Percentiles rank a stretch among this genome's conserved stretches.
Evolutionary conservation across 2,113 vertebrate genomes (phyloP).

Genomic region (Redunca redunca): DNA sequence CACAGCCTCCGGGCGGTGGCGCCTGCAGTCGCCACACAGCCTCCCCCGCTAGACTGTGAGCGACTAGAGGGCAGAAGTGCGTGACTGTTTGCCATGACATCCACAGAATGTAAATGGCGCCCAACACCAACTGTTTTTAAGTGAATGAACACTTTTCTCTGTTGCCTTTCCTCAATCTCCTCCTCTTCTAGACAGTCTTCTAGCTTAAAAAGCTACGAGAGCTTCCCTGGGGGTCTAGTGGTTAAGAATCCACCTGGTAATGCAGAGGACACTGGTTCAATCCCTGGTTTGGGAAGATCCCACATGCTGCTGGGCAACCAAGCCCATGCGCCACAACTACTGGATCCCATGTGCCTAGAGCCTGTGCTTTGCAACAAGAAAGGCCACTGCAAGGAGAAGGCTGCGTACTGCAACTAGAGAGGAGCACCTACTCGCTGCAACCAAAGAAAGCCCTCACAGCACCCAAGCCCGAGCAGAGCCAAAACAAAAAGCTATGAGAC

Average conservation of each 20-base stretch:
- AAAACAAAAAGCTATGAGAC: background rate
- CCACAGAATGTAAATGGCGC: background rate
- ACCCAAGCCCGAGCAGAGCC: background rate
- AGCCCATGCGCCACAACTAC: background rate
- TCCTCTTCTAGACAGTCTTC: background rate
- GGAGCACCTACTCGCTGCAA: background rate
- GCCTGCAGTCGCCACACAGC: accelerated
- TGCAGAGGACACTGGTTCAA: background rate
- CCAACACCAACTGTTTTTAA: background rate
- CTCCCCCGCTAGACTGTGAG: accelerated
- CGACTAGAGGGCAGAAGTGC: background rate
- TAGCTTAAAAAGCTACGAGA: background rate
- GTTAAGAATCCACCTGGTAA: background rate
- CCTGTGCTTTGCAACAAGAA: background rate
- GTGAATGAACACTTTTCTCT: background rate
- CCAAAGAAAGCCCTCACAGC: background rate
- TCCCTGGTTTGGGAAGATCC: background rate
- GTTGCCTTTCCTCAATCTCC: background rate
- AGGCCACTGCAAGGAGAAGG: background rate
- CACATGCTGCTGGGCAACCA: background rate
- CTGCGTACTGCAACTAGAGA: background rate
- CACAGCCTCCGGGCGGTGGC: background rate
- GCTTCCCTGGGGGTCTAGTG: background rate
- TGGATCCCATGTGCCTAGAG: background rate
- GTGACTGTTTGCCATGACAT: accelerated